A percentile compares a stretch with the other conserved stretches of the same genome.
phyloP scores from a whole-genome alignment of 2,888 invertebrate genomes.

The Drosophila paucipuncta region DNA sequence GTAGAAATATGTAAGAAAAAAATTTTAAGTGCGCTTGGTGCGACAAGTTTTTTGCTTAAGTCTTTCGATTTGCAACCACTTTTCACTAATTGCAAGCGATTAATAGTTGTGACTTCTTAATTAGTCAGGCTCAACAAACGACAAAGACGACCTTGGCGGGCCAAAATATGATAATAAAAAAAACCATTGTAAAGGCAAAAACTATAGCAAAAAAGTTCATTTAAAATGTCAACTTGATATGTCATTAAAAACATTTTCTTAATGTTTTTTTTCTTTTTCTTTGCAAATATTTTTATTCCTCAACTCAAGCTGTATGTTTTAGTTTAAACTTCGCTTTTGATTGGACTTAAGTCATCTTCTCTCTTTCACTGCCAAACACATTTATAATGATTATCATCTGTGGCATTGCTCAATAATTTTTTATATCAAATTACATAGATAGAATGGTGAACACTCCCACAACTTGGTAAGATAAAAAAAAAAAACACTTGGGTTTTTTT shows the following conservation, averaged over 20 bases:
- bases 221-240: slow-evolving; percentile 2
- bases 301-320: neutral
- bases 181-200: slow-evolving; percentile 5
- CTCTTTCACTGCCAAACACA: neutral
- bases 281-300: neutral
- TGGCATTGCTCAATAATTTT: slow-evolving; percentile 11
- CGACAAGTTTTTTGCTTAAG: slow-evolving; percentile 63
- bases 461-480: slow-evolving; percentile 30
- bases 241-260: neutral
- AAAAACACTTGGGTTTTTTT: slow-evolving; percentile 22
- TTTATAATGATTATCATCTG: neutral
- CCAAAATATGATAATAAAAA: slow-evolving; percentile 39
- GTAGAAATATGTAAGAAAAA: slow-evolving; percentile 24
- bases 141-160: slow-evolving; percentile 41
- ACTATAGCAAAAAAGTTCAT: slow-evolving; percentile 6
- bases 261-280: neutral
- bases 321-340: neutral
- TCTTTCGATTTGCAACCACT: slow-evolving; percentile 58
- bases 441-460: slow-evolving; percentile 47
- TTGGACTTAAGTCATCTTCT: neutral
- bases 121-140: slow-evolving; percentile 48
- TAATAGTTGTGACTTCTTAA: slow-evolving; percentile 51
- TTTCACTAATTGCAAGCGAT: slow-evolving; percentile 20
- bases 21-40: slow-evolving; percentile 4
- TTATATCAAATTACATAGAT: slow-evolving; percentile 39